These are phyloP conservation scores for Syndactyla subalaris DNA, from an alignment of 2,797 vertebrate species.

Conservation along the genomic window DNA sequence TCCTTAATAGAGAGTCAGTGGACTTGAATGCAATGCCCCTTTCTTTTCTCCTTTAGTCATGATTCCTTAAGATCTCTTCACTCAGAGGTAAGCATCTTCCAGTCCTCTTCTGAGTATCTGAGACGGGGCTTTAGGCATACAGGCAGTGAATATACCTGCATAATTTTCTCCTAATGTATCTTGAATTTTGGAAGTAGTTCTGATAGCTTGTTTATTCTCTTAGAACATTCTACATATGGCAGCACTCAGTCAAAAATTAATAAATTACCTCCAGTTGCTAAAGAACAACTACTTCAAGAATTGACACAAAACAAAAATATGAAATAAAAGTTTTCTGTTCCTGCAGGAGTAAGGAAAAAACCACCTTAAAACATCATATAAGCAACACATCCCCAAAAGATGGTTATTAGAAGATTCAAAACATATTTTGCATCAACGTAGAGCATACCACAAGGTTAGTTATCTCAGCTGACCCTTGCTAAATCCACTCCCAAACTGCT, in stretches of 20 bases:
- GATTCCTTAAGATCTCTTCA: background rate
- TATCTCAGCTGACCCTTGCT: background rate
- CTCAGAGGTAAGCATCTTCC: background rate
- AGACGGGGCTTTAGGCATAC: background rate
- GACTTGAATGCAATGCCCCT: background rate
- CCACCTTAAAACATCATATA: fast-evolving
- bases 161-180: background rate
- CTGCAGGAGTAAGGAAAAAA: background rate
- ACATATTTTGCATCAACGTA: background rate
- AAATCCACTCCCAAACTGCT: background rate
- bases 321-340: background rate
- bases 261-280: background rate
- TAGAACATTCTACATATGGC: background rate
- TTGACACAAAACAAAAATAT: background rate
- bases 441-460: background rate
- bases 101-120: background rate
- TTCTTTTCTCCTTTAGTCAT: background rate
- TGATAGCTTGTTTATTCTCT: background rate
- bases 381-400: background rate
- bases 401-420: background rate
- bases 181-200: background rate
- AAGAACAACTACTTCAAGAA: background rate
- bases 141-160: background rate
- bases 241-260: background rate
- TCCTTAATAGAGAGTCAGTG: background rate